A percentile compares a stretch with the other conserved stretches of the same genome.
Conservation (phyloP, 2,113 vertebrate genomes). For the Oreochromis aureus region DNA sequence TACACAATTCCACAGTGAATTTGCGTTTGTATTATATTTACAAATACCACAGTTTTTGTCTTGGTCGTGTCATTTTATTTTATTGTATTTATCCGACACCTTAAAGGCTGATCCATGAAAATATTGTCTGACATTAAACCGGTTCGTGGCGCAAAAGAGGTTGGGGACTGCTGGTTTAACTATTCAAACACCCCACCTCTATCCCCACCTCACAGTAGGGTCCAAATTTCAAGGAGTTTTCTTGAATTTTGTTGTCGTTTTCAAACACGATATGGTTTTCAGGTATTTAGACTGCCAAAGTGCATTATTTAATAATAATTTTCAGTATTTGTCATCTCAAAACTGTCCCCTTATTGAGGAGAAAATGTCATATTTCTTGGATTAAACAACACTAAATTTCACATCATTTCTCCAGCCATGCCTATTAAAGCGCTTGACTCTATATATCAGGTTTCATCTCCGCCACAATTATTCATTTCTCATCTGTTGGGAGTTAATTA, state of each 20-base stretch:
- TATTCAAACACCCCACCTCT: background rate
- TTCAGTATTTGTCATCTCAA: background rate
- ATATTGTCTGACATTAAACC: background rate
- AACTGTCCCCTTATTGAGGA: background rate
- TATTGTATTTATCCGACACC: background rate
- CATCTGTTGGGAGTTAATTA: constrained; percentile 45
- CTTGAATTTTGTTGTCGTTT: background rate
- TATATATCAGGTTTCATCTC: background rate
- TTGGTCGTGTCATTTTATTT: background rate
- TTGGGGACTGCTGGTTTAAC: background rate
- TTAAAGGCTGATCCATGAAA: background rate
- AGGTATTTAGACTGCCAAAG: background rate
- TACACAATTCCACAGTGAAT: background rate
- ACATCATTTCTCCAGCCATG: background rate
- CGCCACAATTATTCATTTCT: background rate
- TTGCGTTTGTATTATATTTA: background rate
- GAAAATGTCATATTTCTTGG: background rate
- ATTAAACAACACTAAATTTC: background rate
- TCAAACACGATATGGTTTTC: background rate
- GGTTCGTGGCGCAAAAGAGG: background rate
- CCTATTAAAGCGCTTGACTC: background rate
- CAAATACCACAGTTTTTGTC: background rate
- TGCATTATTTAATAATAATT: background rate
- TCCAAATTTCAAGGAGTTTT: background rate
- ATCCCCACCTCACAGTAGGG: background rate